A percentile compares a stretch with the other conserved stretches of the same genome.
phyloP scores from a whole-genome alignment of 2,888 invertebrate species.

The Diploptera punctata region DNA sequence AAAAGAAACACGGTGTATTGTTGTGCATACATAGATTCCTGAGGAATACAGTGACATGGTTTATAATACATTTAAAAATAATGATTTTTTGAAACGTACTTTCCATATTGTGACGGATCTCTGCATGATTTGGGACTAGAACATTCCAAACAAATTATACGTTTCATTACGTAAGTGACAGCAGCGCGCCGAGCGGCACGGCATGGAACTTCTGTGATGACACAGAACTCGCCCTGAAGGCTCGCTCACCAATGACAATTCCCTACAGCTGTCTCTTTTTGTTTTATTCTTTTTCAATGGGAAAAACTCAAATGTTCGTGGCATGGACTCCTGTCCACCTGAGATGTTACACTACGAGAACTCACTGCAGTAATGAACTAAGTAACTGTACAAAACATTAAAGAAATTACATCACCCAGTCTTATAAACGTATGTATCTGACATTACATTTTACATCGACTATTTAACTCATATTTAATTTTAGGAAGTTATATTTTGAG shows the following conservation, averaged over 20 bases:
- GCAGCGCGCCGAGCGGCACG: slow-evolving; percentile 7
- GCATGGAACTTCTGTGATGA: neutral
- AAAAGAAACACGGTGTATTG: neutral
- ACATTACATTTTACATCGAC: too few species aligned
- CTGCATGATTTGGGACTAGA: too few species aligned
- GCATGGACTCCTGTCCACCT: neutral
- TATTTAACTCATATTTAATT: too few species aligned
- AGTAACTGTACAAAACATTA: too few species aligned
- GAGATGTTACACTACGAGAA: neutral
- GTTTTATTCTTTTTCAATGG: neutral
- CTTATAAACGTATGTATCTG: too few species aligned
- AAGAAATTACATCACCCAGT: too few species aligned
- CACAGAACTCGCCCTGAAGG: neutral
- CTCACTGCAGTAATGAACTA: neutral
- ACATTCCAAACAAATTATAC: slow-evolving; percentile 15
- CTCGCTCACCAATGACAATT: neutral
- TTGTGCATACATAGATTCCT: too few species aligned
- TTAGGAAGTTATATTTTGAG: too few species aligned
- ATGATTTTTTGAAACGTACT: neutral
- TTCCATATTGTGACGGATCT: neutral
- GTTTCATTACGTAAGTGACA: slow-evolving; percentile 18
- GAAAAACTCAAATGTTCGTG: slow-evolving; percentile 4
- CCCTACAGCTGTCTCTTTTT: neutral
- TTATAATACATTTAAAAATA: neutral
- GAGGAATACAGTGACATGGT: neutral